Evolutionary conservation across 2,888 invertebrate species (phyloP).

Genomic region (Ametastegia equiseti): DNA sequence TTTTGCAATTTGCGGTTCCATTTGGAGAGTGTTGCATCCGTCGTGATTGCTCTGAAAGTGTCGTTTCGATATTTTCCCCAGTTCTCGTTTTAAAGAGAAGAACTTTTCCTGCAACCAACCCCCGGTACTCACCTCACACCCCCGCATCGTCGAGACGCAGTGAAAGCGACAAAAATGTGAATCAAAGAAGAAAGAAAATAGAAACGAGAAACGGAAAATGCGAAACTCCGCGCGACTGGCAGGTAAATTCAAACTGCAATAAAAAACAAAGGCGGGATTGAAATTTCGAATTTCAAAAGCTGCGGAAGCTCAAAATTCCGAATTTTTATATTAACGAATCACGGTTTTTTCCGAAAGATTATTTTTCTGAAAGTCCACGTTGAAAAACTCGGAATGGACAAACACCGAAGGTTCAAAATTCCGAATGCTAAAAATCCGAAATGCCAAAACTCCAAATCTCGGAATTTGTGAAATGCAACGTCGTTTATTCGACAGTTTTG

Average conservation of each 20-base stretch:
- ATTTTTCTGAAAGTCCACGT: too few relatives aligned
- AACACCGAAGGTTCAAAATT: too few relatives aligned
- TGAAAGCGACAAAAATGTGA: conserved; percentile 9
- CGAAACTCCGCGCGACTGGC: too few relatives aligned
- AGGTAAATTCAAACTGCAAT: background rate
- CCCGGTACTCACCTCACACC: too few relatives aligned
- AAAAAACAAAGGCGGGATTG: background rate
- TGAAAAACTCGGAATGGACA: too few relatives aligned
- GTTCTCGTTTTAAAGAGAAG: background rate
- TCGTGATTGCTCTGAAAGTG: conserved; percentile 36
- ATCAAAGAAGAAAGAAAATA: background rate
- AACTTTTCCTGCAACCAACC: background rate
- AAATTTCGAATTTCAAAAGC: background rate
- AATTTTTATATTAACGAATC: too few relatives aligned
- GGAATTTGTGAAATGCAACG: too few relatives aligned
- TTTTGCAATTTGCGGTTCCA: conserved; percentile 36
- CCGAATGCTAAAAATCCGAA: too few relatives aligned
- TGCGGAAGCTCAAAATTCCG: too few relatives aligned
- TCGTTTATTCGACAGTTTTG: too few relatives aligned
- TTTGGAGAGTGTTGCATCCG: conserved; percentile 13
- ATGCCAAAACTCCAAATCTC: too few relatives aligned
- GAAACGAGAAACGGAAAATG: background rate
- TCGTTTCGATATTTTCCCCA: conserved; percentile 36
- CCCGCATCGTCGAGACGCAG: background rate
- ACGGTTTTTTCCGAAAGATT: too few relatives aligned